Evolutionary conservation across 2,888 invertebrate genomes (phyloP).

Genomic region (Pelosia muscerda): DNA sequence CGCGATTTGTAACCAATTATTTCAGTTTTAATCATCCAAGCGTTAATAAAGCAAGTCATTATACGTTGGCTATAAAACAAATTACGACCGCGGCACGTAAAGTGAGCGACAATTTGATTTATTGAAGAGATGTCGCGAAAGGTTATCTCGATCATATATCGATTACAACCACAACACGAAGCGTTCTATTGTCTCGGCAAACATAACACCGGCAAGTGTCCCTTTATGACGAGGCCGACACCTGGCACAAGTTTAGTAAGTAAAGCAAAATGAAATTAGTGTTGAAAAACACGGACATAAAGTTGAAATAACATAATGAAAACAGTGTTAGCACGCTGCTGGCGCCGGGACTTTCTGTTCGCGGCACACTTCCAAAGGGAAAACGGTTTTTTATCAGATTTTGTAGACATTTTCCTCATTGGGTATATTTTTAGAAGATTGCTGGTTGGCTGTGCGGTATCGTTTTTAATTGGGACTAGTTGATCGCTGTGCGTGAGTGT

Average conservation of each 20-base stretch:
- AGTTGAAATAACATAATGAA: constrained; percentile 17
- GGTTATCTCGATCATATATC: not conserved
- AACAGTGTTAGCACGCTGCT: constrained; percentile 18
- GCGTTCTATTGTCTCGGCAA: not conserved
- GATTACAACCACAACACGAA: not conserved
- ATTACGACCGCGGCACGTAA: not conserved
- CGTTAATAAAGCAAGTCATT: no score
- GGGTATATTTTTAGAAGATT: constrained; percentile 30
- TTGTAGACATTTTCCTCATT: constrained; percentile 39
- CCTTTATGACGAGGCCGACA: not conserved
- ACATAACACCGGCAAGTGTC: not conserved
- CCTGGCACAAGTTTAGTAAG: not conserved
- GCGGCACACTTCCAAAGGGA: not conserved
- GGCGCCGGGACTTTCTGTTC: constrained; percentile 6
- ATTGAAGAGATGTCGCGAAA: not conserved
- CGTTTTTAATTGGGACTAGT: constrained; percentile 37
- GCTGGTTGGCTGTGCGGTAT: constrained; percentile 19
- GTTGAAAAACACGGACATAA: not conserved
- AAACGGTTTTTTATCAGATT: constrained; percentile 23
- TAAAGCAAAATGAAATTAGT: constrained; percentile 7
- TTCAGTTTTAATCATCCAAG: no score
- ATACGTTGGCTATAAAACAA: not conserved
- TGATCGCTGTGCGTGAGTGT: constrained; percentile 12
- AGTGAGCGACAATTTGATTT: not conserved
- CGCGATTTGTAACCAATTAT: no score